Evolutionary conservation across 2,888 invertebrate species (phyloP).

Genomic region (Lampropteryx suffumata): DNA sequence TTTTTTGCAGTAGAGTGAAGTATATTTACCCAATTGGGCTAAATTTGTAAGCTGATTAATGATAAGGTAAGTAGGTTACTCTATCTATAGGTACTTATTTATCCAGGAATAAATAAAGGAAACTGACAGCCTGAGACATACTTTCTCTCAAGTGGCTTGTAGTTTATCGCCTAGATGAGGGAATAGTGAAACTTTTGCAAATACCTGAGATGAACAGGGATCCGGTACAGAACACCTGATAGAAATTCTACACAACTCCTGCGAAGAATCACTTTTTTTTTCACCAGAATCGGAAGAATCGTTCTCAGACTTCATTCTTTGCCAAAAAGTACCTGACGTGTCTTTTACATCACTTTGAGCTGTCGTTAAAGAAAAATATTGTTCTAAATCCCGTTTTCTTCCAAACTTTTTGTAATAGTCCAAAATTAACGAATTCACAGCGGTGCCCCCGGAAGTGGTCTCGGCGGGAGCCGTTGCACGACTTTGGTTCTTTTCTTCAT

Average conservation of each 20-base stretch:
- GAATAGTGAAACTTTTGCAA: not conserved
- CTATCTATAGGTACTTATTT: too few species aligned
- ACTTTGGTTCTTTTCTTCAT: constrained; percentile 41
- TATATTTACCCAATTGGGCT: too few species aligned
- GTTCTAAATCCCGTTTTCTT: constrained; percentile 85
- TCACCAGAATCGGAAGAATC: constrained; percentile 73
- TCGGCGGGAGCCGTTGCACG: constrained; percentile 33
- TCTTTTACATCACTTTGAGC: constrained; percentile 70
- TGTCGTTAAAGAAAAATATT: constrained; percentile 84
- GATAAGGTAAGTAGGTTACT: too few species aligned
- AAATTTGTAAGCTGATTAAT: too few species aligned
- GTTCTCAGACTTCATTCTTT: constrained; percentile 67
- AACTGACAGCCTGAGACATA: too few species aligned
- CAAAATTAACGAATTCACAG: constrained; percentile 74
- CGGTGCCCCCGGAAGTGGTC: constrained; percentile 43
- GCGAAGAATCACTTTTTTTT: constrained; percentile 64
- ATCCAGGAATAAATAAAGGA: too few species aligned
- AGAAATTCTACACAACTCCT: constrained; percentile 72
- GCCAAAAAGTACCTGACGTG: constrained; percentile 69
- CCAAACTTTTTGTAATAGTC: constrained; percentile 88
- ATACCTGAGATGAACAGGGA: constrained; percentile 55
- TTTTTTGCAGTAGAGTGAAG: too few species aligned
- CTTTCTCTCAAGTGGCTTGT: too few species aligned
- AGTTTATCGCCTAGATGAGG: too few species aligned
- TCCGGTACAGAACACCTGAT: constrained; percentile 68